Evolutionary conservation across 2,888 invertebrate species (phyloP), one percentile per base, ranked within the genome.

Genomic region (Xestoiulus laeticollis): DNA sequence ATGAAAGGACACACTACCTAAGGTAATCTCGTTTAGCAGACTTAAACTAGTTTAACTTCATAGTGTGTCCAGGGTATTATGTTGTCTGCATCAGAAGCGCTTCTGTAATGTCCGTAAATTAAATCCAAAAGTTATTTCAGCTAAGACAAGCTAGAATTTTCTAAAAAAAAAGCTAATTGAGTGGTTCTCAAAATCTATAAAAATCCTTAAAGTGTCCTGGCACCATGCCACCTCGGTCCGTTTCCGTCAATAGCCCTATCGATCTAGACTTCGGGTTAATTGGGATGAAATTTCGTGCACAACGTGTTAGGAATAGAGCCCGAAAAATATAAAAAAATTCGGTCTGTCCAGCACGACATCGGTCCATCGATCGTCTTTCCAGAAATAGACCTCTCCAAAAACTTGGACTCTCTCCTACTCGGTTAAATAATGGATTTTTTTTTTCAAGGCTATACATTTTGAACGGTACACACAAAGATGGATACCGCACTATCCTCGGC

Each of bases 341-440:
- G 59, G 48, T 16, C 48, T 16, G n/a, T n/a, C 59, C 59, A 6
- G 59, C 59, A 59, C 59, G 59, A n/a, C 59, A 59, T 59, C 48
- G n/a, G 59, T 59, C 59, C 59, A 59, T 59, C 59, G 59, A 59
- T 59, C 59, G 59, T 1, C 59, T 19, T n/a, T 4, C n/a, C n/a
- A 59, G 16, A n/a, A 59, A 59, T 59, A 59, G 59, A 38, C 38
- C 38, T 38, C 59, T 2, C 48, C 48, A 48, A 59, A 8, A 59
- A n/a, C n/a, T 48, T 59, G 59, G 59, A 59, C 59, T 59, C n/a
- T 59, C 59, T n/a, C 59, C 59, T 19, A n/a, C n/a, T 48, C 48
- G 48, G 48, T n/a, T 59, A 59, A 59, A 59, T 59, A 59, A 59
- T 59, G 59, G 59, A n/a, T 59, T 59, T 59, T 59, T 59, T 59